Evolutionary conservation across 1,140 invertebrate genomes (phyloP).

Genomic region (Olivierus martensii): DNA sequence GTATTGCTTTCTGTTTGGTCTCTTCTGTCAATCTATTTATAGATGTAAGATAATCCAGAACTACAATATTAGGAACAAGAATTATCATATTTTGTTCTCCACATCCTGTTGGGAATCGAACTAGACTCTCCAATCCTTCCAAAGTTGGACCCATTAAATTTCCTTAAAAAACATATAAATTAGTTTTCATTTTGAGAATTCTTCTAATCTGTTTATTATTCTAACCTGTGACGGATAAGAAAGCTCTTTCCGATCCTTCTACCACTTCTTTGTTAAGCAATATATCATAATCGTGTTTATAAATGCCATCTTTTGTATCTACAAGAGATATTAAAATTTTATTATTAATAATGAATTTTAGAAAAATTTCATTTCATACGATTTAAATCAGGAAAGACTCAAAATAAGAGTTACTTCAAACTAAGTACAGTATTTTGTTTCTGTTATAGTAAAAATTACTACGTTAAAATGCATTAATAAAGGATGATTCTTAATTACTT

Average conservation of each 20-base stretch:
- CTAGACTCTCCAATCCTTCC: conserved; percentile 6
- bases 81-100: conserved; percentile 69
- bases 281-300: conserved; percentile 6
- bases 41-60: conserved; percentile 45
- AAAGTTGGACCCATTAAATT: conserved; percentile 40
- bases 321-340: neutral
- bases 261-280: conserved; percentile 24
- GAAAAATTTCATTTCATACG: too few species aligned
- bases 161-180: conserved; percentile 24
- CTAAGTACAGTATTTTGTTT: too few species aligned
- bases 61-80: conserved; percentile 58
- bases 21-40: conserved; percentile 30
- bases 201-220: conserved; percentile 36
- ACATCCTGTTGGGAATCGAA: conserved; percentile 45
- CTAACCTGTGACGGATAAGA: conserved; percentile 42
- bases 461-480: too few species aligned
- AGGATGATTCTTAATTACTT: too few species aligned
- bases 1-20: conserved; percentile 40
- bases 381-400: too few species aligned
- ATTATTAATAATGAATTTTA: too few species aligned
- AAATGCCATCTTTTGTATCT: neutral
- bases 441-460: too few species aligned
- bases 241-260: conserved; percentile 40
- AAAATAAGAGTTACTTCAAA: too few species aligned
- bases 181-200: too few species aligned